A percentile compares a stretch with the other conserved stretches of the same genome.
Conservation (phyloP, 2,797 vertebrate species). For the Eulemur rubriventer region DNA sequence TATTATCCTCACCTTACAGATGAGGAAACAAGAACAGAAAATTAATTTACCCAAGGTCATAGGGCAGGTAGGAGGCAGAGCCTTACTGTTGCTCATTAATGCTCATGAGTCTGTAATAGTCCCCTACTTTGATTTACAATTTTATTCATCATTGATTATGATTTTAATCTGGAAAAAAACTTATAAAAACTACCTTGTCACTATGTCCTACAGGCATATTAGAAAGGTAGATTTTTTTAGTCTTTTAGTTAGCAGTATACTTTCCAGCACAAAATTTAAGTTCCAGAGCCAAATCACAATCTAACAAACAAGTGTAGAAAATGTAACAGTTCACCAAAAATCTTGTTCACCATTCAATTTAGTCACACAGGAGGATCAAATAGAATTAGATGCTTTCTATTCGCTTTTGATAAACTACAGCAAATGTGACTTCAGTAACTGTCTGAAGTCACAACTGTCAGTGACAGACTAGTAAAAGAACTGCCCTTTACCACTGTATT, state of each 20-base stretch:
- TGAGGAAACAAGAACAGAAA: background rate
- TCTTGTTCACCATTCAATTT: background rate
- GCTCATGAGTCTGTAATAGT: background rate
- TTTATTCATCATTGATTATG: background rate
- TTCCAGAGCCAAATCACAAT: background rate
- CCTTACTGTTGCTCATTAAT: background rate
- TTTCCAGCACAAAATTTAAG: background rate
- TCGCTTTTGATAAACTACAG: conserved; percentile 1
- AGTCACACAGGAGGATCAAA: background rate
- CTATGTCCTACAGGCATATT: background rate
- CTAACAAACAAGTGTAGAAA: background rate
- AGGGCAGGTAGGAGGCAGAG: background rate
- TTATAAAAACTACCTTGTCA: background rate
- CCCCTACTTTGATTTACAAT: background rate
- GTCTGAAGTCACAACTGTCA: too few species aligned
- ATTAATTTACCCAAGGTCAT: background rate
- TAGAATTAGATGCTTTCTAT: background rate
- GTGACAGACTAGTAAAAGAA: background rate
- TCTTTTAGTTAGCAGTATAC: background rate
- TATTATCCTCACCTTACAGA: background rate
- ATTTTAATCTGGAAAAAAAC: background rate
- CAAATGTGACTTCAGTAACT: background rate
- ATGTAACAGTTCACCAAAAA: background rate
- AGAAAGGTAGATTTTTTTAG: background rate
- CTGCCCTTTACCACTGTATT: background rate